phyloP scores from a whole-genome alignment of 2,113 vertebrate species.

The Arvicanthis niloticus region DNA sequence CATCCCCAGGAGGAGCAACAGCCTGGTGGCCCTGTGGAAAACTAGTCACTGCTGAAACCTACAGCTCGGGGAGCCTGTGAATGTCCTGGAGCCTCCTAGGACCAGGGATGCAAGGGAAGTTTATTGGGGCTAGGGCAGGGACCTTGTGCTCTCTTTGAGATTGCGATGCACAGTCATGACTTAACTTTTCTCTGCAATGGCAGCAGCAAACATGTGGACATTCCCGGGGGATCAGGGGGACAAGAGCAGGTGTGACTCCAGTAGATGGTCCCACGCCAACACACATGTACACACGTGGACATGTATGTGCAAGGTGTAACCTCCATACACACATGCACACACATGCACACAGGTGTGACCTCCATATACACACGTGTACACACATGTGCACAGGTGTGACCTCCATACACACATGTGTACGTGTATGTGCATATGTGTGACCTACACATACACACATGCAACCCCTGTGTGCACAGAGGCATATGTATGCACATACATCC shows the following conservation, averaged over 20 bases:
- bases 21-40: slow-evolving; percentile 5
- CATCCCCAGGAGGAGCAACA: slow-evolving; percentile 55
- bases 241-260: neutral
- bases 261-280: neutral
- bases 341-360: neutral
- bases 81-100: neutral
- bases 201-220: neutral
- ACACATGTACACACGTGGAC: neutral
- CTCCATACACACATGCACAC: accelerated
- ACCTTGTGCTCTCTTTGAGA: accelerated
- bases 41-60: neutral
- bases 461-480: accelerated
- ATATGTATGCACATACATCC: neutral
- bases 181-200: neutral
- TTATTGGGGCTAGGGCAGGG: neutral
- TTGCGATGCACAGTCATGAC: neutral
- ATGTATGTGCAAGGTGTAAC: neutral
- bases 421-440: too few species aligned
- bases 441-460: accelerated
- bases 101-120: accelerated
- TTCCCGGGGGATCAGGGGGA: accelerated
- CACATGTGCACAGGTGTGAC: too few species aligned
- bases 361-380: accelerated
- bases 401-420: too few species aligned
- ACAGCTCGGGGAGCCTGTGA: slow-evolving; percentile 72